A percentile compares a stretch with the other conserved stretches of the same genome.
phyloP scores from a whole-genome alignment of 2,888 invertebrate species.

The Spilarctia lutea region DNA sequence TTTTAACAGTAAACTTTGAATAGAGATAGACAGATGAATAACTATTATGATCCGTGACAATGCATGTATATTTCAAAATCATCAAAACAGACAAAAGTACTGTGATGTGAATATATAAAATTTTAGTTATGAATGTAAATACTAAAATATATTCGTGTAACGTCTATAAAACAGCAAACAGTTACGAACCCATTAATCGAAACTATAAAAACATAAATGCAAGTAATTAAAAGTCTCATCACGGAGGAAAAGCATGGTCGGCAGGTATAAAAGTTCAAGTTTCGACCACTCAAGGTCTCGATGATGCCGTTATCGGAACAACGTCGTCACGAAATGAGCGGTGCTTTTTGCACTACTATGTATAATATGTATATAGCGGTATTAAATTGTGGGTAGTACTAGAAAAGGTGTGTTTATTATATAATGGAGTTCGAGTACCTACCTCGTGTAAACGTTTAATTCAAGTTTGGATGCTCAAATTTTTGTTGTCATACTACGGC shows the following conservation, averaged over 20 bases:
- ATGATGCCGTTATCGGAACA: slow-evolving; percentile 82
- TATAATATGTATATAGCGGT: slow-evolving; percentile 18
- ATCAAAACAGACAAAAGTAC: neutral
- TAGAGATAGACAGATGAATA: neutral
- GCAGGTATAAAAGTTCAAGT: slow-evolving; percentile 70
- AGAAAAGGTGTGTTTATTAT: neutral
- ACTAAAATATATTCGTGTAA: neutral
- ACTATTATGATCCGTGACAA: neutral
- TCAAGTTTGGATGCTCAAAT: neutral
- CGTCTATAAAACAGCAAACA: neutral
- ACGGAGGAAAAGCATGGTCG: slow-evolving; percentile 52
- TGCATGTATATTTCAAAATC: neutral
- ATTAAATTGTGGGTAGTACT: neutral
- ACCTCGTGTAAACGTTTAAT: neutral
- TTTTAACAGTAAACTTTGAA: neutral
- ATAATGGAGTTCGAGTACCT: neutral
- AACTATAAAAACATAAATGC: slow-evolving; percentile 14
- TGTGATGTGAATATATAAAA: neutral
- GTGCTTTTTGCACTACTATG: slow-evolving; percentile 52
- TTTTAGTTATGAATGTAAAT: neutral
- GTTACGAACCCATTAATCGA: neutral
- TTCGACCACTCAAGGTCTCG: slow-evolving; percentile 75
- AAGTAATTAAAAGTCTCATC: slow-evolving; percentile 25
- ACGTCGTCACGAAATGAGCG: slow-evolving; percentile 76
- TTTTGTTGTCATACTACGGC: neutral